A percentile compares a stretch with the other conserved stretches of the same genome.
Conservation (phyloP, 2,113 vertebrate genomes). For the Trematocara marginatum region DNA sequence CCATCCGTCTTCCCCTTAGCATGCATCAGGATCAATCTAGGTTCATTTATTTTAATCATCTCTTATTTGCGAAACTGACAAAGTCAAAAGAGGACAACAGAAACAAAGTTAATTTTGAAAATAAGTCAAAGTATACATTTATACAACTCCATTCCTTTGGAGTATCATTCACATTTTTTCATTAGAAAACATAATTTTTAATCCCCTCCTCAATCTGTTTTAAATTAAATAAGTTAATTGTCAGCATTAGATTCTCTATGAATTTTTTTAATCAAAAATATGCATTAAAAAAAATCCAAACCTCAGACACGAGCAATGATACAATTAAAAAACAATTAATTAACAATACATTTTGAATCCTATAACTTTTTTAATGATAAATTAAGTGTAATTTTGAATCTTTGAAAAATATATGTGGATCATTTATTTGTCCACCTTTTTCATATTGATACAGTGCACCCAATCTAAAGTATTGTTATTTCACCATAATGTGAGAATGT, state of each 20-base stretch:
- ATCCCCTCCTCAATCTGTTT: neutral
- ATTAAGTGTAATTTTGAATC: neutral
- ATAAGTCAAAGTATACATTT: slow-evolving; percentile 21
- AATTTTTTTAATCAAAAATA: neutral
- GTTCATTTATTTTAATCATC: slow-evolving; percentile 82
- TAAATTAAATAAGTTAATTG: neutral
- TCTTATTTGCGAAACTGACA: slow-evolving; percentile 74
- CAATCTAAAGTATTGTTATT: neutral
- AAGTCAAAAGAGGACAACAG: slow-evolving; percentile 70
- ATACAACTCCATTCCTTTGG: neutral
- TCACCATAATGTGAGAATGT: neutral
- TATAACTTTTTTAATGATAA: neutral
- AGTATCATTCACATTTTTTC: neutral
- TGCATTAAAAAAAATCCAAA: neutral
- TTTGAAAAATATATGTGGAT: neutral
- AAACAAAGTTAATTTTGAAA: slow-evolving; percentile 56
- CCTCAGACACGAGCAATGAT: neutral
- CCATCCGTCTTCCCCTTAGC: slow-evolving; percentile 76
- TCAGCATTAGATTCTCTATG: neutral
- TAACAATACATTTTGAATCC: neutral
- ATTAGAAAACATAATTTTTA: neutral
- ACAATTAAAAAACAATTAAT: neutral
- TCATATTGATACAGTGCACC: neutral
- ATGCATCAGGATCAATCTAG: slow-evolving; percentile 79
- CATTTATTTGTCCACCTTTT: neutral